These are phyloP conservation scores for Serinus canaria DNA, from an alignment of 2,113 vertebrate species.

Conservation along the genomic window DNA sequence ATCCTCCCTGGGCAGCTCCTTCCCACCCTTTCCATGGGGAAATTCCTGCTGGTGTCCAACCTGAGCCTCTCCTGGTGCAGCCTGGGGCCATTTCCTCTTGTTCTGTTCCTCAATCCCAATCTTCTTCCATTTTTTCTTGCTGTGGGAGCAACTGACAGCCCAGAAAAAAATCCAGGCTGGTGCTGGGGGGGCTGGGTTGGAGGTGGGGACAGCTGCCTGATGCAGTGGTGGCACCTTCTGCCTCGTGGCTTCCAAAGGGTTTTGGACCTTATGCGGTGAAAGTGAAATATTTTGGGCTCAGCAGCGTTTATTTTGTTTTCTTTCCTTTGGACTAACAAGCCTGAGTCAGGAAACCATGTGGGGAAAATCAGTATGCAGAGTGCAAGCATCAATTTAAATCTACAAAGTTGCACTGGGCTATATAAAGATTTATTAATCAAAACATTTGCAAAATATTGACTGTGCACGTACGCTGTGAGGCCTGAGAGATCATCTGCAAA, in stretches of 20 bases:
- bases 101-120: neutral
- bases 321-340: neutral
- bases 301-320: neutral
- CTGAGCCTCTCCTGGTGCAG: neutral
- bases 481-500: slow-evolving; percentile 38
- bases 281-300: neutral
- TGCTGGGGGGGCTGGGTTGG: neutral
- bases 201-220: neutral
- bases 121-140: neutral
- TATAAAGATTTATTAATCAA: slow-evolving; percentile 60
- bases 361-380: slow-evolving; percentile 21
- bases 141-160: neutral
- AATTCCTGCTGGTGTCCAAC: fast-evolving
- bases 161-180: too few relatives aligned
- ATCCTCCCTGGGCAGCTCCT: neutral
- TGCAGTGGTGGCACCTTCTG: neutral
- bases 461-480: neutral
- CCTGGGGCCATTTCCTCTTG: fast-evolving
- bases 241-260: fast-evolving
- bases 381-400: slow-evolving; percentile 13
- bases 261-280: neutral
- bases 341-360: neutral
- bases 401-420: slow-evolving; percentile 18
- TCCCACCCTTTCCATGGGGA: fast-evolving
- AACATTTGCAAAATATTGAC: slow-evolving; percentile 58